These are phyloP conservation scores for Kobus ellipsiprymnus DNA, from an alignment of 2,113 vertebrate species.

Conservation along the genomic window DNA sequence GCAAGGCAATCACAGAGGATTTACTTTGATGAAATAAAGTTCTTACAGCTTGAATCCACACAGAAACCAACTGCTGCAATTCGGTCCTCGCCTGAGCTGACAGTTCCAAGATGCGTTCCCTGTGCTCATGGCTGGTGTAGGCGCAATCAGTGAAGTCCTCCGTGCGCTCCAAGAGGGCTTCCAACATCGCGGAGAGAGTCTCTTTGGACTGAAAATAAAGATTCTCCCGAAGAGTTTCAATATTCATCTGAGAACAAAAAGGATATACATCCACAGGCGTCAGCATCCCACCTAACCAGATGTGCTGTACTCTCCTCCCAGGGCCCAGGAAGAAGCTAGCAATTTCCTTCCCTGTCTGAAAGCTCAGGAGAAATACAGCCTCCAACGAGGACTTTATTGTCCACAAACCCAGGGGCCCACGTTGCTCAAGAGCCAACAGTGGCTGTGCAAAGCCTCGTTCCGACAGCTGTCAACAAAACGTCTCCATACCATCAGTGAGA, in stretches of 20 bases:
- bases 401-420: background rate
- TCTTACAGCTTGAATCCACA: constrained; percentile 93
- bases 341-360: background rate
- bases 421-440: background rate
- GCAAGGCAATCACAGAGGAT: constrained; percentile 22
- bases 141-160: constrained; percentile 98
- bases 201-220: constrained; percentile 88
- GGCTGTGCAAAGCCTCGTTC: background rate
- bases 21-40: constrained; percentile 70
- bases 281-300: background rate
- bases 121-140: constrained; percentile 96
- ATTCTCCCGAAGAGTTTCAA: constrained; percentile 92
- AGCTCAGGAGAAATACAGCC: background rate
- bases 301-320: background rate
- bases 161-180: constrained; percentile 90
- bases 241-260: constrained; percentile 81
- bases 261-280: background rate
- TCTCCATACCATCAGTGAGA: background rate
- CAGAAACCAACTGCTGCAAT: constrained; percentile 89
- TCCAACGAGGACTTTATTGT: background rate
- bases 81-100: constrained; percentile 89
- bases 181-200: constrained; percentile 86
- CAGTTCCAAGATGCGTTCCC: constrained; percentile 92
- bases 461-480: background rate
- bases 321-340: background rate